Conservation (phyloP, 92 coral and sea anemone genomes). For the Isaurus tuberculatus region DNA sequence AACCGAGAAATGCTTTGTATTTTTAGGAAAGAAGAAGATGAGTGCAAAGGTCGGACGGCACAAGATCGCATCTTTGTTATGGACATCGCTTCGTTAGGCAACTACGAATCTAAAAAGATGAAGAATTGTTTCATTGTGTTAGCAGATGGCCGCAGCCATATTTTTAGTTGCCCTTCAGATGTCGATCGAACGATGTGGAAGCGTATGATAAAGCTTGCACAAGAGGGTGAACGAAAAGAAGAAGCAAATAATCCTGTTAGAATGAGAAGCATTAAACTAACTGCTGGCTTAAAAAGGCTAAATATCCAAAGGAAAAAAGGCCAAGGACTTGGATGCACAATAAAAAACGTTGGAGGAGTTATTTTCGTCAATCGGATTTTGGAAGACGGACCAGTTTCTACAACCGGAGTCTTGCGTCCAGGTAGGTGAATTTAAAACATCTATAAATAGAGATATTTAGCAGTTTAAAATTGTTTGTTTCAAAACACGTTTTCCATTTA, state of each 20-base stretch:
- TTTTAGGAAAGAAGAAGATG: slow-evolving; percentile 92
- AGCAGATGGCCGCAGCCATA: slow-evolving; percentile 82
- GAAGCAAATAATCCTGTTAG: slow-evolving; percentile 93
- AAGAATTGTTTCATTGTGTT: slow-evolving; percentile 82
- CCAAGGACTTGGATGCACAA: slow-evolving; percentile 91
- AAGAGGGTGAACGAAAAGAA: slow-evolving; percentile 74
- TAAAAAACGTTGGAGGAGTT: slow-evolving; percentile 93
- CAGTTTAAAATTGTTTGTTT: neutral
- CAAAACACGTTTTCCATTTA: neutral
- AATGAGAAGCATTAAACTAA: slow-evolving; percentile 83
- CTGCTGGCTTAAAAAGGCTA: slow-evolving; percentile 86
- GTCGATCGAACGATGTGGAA: slow-evolving; percentile 85
- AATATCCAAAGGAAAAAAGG: slow-evolving; percentile 82
- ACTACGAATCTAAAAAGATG: slow-evolving; percentile 86
- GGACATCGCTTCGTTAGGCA: slow-evolving; percentile 82
- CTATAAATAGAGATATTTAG: neutral
- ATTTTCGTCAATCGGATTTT: slow-evolving; percentile 94
- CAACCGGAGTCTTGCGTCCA: slow-evolving; percentile 89
- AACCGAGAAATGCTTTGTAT: slow-evolving; percentile 90
- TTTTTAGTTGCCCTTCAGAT: slow-evolving; percentile 83
- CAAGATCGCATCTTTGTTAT: slow-evolving; percentile 90
- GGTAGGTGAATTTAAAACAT: slow-evolving; percentile 53
- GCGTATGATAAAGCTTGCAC: slow-evolving; percentile 73
- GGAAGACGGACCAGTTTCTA: slow-evolving; percentile 93
- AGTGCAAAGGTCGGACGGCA: slow-evolving; percentile 80